Evolutionary conservation across 2,113 vertebrate genomes (phyloP).

Genomic region (Cynocephalus volans): DNA sequence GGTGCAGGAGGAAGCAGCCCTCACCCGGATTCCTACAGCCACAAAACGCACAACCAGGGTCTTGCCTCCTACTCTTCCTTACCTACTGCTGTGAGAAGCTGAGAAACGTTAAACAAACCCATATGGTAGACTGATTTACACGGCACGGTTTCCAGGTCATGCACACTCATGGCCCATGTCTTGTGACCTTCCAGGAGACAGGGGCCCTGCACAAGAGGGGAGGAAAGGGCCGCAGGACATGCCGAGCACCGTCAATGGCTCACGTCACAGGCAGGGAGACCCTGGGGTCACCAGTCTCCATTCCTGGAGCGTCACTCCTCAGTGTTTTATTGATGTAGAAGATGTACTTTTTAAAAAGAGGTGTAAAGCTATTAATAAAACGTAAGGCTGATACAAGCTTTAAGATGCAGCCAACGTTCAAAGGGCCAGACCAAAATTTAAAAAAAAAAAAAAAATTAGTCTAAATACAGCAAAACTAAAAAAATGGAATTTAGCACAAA

Average conservation of each 20-base stretch:
- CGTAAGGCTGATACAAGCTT: neutral
- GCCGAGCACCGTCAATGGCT: rapidly evolving
- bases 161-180: rapidly evolving
- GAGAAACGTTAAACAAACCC: neutral
- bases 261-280: neutral
- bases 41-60: neutral
- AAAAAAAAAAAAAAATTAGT: too few relatives aligned
- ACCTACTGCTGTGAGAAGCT: rapidly evolving
- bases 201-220: rapidly evolving
- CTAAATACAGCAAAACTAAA: neutral
- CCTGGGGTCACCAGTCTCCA: rapidly evolving
- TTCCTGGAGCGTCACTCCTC: neutral
- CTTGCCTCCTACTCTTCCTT: rapidly evolving
- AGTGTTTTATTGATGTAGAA: neutral
- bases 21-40: neutral
- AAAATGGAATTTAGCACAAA: neutral
- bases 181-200: rapidly evolving
- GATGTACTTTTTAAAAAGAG: too few relatives aligned
- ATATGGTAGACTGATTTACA: rapidly evolving
- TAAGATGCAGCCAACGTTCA: neutral
- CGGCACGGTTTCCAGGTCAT: rapidly evolving
- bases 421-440: neutral
- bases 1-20: rapidly evolving
- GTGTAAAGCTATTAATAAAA: neutral
- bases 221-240: rapidly evolving